phyloP scores from a whole-genome alignment of 2,888 invertebrate genomes.

The Oxycera nigricornis region DNA sequence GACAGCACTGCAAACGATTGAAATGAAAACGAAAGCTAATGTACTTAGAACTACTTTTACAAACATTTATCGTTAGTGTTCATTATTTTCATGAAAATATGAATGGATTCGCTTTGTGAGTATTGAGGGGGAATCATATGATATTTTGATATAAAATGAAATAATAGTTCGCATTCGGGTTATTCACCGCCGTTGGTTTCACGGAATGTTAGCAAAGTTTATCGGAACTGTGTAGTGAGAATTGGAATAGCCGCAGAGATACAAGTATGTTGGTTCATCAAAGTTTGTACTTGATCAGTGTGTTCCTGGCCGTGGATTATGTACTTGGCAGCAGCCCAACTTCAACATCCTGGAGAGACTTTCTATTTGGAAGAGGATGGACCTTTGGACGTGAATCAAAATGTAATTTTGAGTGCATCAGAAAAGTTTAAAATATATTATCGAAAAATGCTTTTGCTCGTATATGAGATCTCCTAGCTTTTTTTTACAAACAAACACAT shows the following conservation, averaged over 20 bases:
- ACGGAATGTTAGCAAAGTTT: not conserved
- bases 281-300: not conserved
- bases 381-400: slow-evolving; percentile 48
- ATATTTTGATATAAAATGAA: slow-evolving; percentile 20
- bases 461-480: too few species aligned
- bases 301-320: not conserved
- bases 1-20: too few species aligned
- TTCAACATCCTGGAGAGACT: slow-evolving; percentile 56
- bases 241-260: not conserved
- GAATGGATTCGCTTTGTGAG: not conserved
- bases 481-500: too few species aligned
- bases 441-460: too few species aligned
- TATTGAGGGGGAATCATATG: not conserved
- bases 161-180: not conserved
- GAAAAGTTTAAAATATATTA: too few species aligned
- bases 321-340: not conserved
- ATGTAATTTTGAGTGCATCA: too few species aligned
- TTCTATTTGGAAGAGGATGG: slow-evolving; percentile 58
- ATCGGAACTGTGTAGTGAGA: not conserved
- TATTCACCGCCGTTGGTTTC: not conserved
- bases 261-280: not conserved
- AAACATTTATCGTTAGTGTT: not conserved
- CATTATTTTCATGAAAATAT: not conserved
- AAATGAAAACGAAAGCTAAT: too few species aligned
- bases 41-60: not conserved